These are phyloP conservation scores for Biston betularia DNA, from an alignment of 2,888 invertebrate species.

Conservation along the genomic window DNA sequence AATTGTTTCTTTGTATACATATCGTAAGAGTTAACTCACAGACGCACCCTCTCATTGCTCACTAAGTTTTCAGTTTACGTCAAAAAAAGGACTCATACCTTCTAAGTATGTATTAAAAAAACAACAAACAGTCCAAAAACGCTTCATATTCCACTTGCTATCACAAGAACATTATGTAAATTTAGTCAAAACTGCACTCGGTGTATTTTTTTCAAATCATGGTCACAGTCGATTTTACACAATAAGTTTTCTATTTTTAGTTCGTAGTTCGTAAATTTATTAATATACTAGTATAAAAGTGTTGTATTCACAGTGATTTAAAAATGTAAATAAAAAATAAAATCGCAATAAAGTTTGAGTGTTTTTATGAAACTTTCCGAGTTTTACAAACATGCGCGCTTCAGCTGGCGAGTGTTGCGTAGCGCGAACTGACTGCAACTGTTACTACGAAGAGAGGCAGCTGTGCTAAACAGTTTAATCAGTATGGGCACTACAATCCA, in stretches of 20 bases:
- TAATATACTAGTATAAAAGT: background rate
- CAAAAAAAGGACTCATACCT: constrained; percentile 52
- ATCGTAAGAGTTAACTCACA: no score
- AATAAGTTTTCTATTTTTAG: no score
- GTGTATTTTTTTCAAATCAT: constrained; percentile 2
- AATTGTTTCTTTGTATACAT: no score
- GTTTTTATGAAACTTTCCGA: constrained; percentile 22
- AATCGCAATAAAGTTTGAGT: background rate
- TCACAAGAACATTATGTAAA: constrained; percentile 22
- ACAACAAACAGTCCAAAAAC: constrained; percentile 56
- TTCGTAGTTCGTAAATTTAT: background rate
- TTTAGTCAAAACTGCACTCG: constrained; percentile 1
- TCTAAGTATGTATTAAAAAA: constrained; percentile 60
- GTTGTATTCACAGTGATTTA: background rate
- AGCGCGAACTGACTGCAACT: constrained; percentile 74
- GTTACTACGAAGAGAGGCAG: constrained; percentile 69
- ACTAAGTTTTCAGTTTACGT: background rate
- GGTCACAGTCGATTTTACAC: background rate
- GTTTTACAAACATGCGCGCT: constrained; percentile 34
- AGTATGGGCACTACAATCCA: constrained; percentile 14
- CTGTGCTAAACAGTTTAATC: constrained; percentile 30
- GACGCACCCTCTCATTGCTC: no score
- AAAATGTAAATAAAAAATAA: background rate
- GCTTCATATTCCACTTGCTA: constrained; percentile 55
- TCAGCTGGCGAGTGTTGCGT: constrained; percentile 67